Evolutionary conservation across 2,888 invertebrate genomes (phyloP).

Genomic region (Monopis laevigella): DNA sequence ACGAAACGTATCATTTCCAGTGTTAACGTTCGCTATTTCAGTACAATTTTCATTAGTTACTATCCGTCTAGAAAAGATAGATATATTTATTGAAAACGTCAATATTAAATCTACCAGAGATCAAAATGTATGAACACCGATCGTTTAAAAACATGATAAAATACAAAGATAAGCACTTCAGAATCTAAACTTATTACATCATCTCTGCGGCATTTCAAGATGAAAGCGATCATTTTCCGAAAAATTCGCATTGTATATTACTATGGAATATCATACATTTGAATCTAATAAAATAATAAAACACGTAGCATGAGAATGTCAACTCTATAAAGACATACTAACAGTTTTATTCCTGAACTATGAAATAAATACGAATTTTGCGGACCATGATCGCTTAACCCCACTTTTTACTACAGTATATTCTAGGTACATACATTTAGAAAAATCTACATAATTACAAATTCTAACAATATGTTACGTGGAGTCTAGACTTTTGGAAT

Average conservation of each 20-base stretch:
- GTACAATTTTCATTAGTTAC: no score
- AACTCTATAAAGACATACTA: no score
- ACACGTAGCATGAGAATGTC: no score
- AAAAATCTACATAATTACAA: slow-evolving; percentile 67
- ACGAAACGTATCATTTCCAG: no score
- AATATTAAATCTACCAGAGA: no score
- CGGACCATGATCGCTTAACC: slow-evolving; percentile 1
- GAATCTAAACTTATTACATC: slow-evolving; percentile 34
- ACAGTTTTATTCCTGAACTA: background rate
- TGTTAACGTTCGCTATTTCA: no score
- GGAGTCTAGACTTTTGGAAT: slow-evolving; percentile 61
- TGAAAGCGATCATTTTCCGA: no score
- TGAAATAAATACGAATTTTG: background rate
- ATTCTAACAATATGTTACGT: slow-evolving; percentile 30
- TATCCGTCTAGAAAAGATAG: no score
- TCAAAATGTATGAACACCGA: slow-evolving; percentile 36
- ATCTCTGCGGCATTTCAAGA: no score
- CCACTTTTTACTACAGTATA: slow-evolving; percentile 23
- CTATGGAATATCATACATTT: background rate
- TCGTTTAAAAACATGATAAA: slow-evolving; percentile 33
- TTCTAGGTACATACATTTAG: slow-evolving; percentile 60
- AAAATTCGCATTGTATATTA: background rate
- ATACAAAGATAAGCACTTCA: slow-evolving; percentile 50
- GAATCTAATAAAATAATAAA: background rate
- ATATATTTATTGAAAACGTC: no score